Conservation (phyloP, 2,797 vertebrate species). For the Eidolon dupreanum region DNA sequence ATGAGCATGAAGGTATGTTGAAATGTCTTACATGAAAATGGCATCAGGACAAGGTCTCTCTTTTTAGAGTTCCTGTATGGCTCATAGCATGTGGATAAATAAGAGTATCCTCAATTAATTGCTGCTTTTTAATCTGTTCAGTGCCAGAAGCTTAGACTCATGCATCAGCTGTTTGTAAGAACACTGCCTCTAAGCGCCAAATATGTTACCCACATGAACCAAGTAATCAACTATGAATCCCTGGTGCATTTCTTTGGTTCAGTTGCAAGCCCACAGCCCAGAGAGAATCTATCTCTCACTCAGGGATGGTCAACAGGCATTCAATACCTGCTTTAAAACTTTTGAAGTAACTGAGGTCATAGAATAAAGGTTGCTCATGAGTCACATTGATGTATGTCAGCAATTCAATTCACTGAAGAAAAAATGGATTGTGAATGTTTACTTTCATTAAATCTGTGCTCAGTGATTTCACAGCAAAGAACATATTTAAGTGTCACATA, state of each 20-base stretch:
- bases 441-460: constrained; percentile 46
- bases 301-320: not conserved
- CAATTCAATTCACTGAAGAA: constrained; percentile 35
- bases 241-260: not conserved
- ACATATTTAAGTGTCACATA: not conserved
- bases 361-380: not conserved
- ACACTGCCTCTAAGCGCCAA: not conserved
- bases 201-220: not conserved
- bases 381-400: not conserved
- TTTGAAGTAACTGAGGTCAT: constrained; percentile 30
- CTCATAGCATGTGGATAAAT: not conserved
- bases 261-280: not conserved
- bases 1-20: not conserved
- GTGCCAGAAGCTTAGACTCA: constrained; percentile 2
- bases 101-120: not conserved
- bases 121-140: not conserved
- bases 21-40: not conserved
- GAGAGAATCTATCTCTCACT: not conserved
- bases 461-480: constrained; percentile 39
- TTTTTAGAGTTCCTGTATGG: not conserved
- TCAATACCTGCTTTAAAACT: constrained; percentile 37
- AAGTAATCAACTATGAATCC: constrained; percentile 33
- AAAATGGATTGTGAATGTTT: constrained; percentile 19
- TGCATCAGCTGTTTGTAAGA: not conserved
- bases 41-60: not conserved